Percentiles rank a stretch among this genome's conserved stretches.
Evolutionary conservation across 1,140 invertebrate genomes (phyloP).

Genomic region (Drosophila pseudoobscura): DNA sequence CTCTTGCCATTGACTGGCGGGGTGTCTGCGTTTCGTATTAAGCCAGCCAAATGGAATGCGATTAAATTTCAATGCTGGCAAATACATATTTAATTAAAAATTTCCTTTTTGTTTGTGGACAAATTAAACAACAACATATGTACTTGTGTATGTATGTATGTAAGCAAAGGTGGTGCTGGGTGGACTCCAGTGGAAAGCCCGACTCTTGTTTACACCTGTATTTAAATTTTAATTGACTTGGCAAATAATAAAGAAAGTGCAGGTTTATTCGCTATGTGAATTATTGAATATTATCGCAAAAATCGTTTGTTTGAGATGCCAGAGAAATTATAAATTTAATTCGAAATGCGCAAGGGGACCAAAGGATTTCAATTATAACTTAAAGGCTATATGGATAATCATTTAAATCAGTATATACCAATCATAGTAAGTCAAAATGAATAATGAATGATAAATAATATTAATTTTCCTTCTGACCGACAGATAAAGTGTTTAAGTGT

Average conservation of each 20-base stretch:
- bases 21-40: slow-evolving; percentile 33
- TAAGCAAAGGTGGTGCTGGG: slow-evolving; percentile 16
- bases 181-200: neutral
- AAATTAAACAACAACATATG: slow-evolving; percentile 23
- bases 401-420: no score
- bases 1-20: neutral
- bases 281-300: slow-evolving; percentile 9
- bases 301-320: neutral
- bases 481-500: no score
- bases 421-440: no score
- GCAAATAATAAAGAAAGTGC: slow-evolving; percentile 47
- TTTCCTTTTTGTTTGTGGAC: slow-evolving; percentile 27
- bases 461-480: no score
- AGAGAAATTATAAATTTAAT: slow-evolving; percentile 3
- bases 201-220: slow-evolving; percentile 62
- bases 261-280: neutral
- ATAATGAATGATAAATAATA: no score
- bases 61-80: slow-evolving; percentile 65
- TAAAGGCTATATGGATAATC: no score
- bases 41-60: slow-evolving; percentile 58
- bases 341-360: neutral
- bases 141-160: slow-evolving; percentile 8
- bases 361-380: no score
- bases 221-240: slow-evolving; percentile 71
- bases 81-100: slow-evolving; percentile 74